Conservation (phyloP, 2,888 invertebrate genomes). For the Clusia tigrina region DNA sequence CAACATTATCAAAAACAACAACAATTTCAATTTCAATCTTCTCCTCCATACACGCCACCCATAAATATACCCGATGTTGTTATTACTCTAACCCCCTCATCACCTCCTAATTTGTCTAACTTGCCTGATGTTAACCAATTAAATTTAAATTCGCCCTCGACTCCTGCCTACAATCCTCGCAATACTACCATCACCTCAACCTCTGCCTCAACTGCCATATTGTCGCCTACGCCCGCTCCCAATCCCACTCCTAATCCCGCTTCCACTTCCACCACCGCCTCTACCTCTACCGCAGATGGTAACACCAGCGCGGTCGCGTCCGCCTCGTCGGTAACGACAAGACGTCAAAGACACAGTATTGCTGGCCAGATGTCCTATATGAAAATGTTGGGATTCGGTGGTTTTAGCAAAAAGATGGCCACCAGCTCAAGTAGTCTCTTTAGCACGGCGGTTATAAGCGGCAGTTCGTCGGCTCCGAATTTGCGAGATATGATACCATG, state of each 20-base stretch:
- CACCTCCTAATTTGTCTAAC: conserved; percentile 23
- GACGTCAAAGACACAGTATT: conserved; percentile 94
- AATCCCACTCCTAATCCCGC: conserved; percentile 26
- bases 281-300: conserved; percentile 60
- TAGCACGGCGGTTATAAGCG: conserved; percentile 95
- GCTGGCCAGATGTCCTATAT: conserved; percentile 94
- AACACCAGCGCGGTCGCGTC: conserved; percentile 58
- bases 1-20: conserved; percentile 1
- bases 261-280: conserved; percentile 38
- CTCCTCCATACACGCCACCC: conserved; percentile 15
- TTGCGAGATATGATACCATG: conserved; percentile 86
- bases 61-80: conserved; percentile 37
- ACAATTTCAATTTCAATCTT: conserved; percentile 15
- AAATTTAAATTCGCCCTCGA: conserved; percentile 34
- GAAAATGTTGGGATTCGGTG: conserved; percentile 84
- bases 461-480: conserved; percentile 91
- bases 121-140: conserved; percentile 33
- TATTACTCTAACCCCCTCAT: conserved; percentile 34
- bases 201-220: conserved; percentile 30
- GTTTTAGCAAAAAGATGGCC: conserved; percentile 73
- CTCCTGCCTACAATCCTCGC: conserved; percentile 25
- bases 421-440: conserved; percentile 85
- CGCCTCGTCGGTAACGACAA: conserved; percentile 66
- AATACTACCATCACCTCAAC: conserved; percentile 32
- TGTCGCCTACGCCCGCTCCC: too few relatives aligned